Base-by-base conservation (phyloP, 1,140 invertebrate species). In the Drosophila persimilis region DNA sequence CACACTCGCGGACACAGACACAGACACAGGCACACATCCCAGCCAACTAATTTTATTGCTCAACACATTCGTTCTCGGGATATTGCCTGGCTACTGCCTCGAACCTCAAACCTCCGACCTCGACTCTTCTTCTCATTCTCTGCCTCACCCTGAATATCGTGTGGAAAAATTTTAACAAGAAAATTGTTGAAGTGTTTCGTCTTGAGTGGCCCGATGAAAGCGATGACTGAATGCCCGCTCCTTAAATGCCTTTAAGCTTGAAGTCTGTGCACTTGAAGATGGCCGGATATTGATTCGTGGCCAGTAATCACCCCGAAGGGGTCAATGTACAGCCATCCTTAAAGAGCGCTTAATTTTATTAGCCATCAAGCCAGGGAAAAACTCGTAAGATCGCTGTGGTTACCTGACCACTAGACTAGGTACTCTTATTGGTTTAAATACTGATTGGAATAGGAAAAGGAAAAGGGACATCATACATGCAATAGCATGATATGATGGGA, bases 31-130 rank as follows among this genome's bases (percentile, higher is more conserved):
- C 41, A 11, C 31, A 56, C 51, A 47, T 31, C 29, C 47, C 9
- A 58, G 73, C 50, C 79, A 81, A 74, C 81, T 85, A 86, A 85
- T 85, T 85, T 85, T 81, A 85, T 85, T 86, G 81, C 59, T 51
- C 50, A 85, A 76, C 81, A 85, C 77, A 86, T 77, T 86, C 81
- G 63, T 69, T 70, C 59, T 43, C 46, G 44, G 56, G 29, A 51
- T 64, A 56, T 58, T 76, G 58, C 54, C 71, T 58, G 39, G 47
- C 50, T 45, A 39, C 61, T 52, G n/a, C 13, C 15, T 39, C 35
- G 35, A 39, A 39, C 45, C 22, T 39, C 50, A 29, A 13, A 7
- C 45, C 8, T 47, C 13, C 29, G 31, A 31, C 22, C 5, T 53
- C 31, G 24, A 15, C 31, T n/a, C 2, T 0, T n/a, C 15, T 5